Evolutionary conservation across 1,140 invertebrate genomes (phyloP), one percentile per base, ranked within the genome.

Genomic region (Camponotus floridanus): DNA sequence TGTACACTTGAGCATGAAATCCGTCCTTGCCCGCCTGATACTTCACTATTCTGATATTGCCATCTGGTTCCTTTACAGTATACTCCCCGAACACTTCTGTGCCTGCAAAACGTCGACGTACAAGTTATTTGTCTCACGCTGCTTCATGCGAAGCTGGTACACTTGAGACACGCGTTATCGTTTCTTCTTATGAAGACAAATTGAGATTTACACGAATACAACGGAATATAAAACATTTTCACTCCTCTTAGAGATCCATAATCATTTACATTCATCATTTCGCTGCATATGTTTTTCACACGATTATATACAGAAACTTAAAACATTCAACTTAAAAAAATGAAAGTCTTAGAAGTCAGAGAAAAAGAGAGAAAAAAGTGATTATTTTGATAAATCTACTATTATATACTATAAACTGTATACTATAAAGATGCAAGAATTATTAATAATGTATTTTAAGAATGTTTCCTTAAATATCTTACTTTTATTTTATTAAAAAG

Each of bases 1-100:
- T 97, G 91, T 96, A 96, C 51, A 98, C 97, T 90, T 96, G 95
- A 79, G 97, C 97, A 93, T 93, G 92, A 81, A 95, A 95, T 48
- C 94, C 94, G 71, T 94, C 88, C 51, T 94, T 91, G 59, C 93
- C 93, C 1, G 94, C 94, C 65, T 87, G 91, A 84, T 95, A 94
- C 86, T 93, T 94, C 39, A 95, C 94, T 33, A 93, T 95, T 87
- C 94, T 92, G 73, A 94, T 87, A 74, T 94, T 94, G 39, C 94
- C 94, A 21, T 92, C 93, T 11, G 94, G 93, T 78, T 94, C 94
- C 90, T 97, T 97, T 87, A 98, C 94, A 15, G 97, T 97, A 94
- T 98, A 98, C 92, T 97, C 97, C 89, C 97, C 97, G 62, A 92
- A 89, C 42, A 95, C 93, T 33, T 92, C 91, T 74, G 94, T 89